These are phyloP conservation scores for Pitta sordida DNA, from an alignment of 2,113 vertebrate genomes.

Conservation along the genomic window DNA sequence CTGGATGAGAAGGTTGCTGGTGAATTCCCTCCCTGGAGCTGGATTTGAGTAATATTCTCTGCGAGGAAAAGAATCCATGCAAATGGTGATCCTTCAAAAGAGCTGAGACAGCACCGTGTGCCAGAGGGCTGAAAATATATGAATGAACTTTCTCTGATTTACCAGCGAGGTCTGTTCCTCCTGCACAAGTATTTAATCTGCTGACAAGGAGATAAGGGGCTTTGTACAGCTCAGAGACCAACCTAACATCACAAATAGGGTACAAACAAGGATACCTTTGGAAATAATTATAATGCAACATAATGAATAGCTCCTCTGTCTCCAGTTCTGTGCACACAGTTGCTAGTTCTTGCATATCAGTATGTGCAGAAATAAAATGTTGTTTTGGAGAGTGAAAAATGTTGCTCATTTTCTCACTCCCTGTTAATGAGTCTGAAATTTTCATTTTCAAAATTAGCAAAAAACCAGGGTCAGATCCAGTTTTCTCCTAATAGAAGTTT, in stretches of 20 bases:
- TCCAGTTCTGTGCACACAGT: not conserved
- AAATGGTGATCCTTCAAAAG: constrained; percentile 6
- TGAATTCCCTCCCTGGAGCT: not conserved
- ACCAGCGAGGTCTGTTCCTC: not conserved
- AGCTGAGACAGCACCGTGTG: not conserved
- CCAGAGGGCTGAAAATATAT: not conserved
- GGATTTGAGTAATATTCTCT: not conserved
- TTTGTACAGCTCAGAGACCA: not conserved
- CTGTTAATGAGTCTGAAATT: not conserved
- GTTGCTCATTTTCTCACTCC: not conserved
- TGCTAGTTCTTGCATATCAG: not conserved
- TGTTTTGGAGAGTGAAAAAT: not conserved
- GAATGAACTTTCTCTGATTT: not conserved
- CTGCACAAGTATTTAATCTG: constrained; percentile 11
- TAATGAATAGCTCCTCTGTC: not conserved
- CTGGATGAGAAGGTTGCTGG: not conserved
- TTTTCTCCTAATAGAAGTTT: not conserved
- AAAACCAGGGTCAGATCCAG: not conserved
- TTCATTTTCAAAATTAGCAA: not conserved
- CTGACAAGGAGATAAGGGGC: constrained; percentile 5
- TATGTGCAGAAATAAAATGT: not conserved
- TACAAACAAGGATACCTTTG: not conserved
- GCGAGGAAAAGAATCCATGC: not conserved
- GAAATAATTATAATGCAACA: not conserved
- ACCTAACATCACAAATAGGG: not conserved